Percentiles rank a stretch among this genome's conserved stretches.
Conservation (phyloP, 92 coral and sea anemone species). For the Porites evermanni region DNA sequence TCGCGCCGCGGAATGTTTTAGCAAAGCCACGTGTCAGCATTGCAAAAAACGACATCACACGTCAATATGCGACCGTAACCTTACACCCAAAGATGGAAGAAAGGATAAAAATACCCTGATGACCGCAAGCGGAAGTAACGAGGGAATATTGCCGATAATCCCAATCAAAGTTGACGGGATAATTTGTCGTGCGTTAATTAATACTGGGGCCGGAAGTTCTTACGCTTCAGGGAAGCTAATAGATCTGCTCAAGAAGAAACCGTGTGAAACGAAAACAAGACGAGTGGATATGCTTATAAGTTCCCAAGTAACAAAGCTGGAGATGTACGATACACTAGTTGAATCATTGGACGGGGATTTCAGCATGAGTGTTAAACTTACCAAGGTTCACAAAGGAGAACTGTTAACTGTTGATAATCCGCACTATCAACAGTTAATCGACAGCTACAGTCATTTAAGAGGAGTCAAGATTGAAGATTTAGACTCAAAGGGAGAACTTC, state of each 20-base stretch:
- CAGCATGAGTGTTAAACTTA: constrained; percentile 3
- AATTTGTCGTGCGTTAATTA: neutral
- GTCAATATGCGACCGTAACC: constrained; percentile 17
- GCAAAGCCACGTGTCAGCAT: neutral
- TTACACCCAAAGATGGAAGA: neutral
- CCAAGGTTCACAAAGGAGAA: constrained; percentile 25
- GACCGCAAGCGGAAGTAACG: neutral
- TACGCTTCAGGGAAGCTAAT: constrained; percentile 26
- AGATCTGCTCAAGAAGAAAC: constrained; percentile 16
- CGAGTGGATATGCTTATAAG: constrained; percentile 18
- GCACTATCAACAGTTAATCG: neutral
- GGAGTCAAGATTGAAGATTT: neutral
- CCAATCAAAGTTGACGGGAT: neutral
- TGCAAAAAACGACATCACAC: constrained; percentile 28
- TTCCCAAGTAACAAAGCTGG: constrained; percentile 12
- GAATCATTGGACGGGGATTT: constrained; percentile 17
- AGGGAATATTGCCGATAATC: neutral
- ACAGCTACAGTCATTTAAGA: neutral
- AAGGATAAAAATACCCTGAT: neutral
- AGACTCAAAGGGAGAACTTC: neutral
- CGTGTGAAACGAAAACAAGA: constrained; percentile 10
- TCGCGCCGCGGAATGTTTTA: constrained; percentile 32
- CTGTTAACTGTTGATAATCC: constrained; percentile 12
- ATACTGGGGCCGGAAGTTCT: constrained; percentile 37
- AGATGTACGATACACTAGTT: constrained; percentile 20